These are phyloP conservation scores for Connochaetes taurinus DNA, from an alignment of 2,113 vertebrate genomes.

Conservation along the genomic window DNA sequence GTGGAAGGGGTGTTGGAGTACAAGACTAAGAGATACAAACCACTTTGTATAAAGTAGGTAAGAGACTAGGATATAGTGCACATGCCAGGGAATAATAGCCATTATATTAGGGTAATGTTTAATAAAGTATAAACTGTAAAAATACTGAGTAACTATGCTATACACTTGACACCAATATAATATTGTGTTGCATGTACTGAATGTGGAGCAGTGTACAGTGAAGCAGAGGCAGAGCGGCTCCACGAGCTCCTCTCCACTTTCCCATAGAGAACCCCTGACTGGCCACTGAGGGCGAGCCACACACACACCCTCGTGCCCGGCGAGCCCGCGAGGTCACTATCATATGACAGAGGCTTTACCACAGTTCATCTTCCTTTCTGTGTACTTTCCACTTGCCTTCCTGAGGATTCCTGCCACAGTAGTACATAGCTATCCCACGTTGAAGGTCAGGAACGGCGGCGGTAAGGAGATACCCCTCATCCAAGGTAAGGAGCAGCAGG, in stretches of 20 bases:
- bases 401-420: conserved; percentile 66
- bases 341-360: conserved; percentile 92
- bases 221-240: conserved; percentile 70
- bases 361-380: conserved; percentile 90
- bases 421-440: too few relatives aligned
- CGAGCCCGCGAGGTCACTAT: conserved; percentile 85
- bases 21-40: not conserved
- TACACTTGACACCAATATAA: not conserved
- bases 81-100: not conserved
- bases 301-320: conserved; percentile 55
- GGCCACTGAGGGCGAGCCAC: conserved; percentile 64
- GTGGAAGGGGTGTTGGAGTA: not conserved
- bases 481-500: too few relatives aligned
- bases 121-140: not conserved
- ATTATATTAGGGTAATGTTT: not conserved
- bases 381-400: conserved; percentile 90
- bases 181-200: conserved; percentile 83
- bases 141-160: not conserved
- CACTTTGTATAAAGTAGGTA: not conserved
- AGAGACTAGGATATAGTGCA: not conserved
- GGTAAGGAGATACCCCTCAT: too few relatives aligned
- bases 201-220: conserved; percentile 82
- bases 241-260: conserved; percentile 73
- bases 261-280: conserved; percentile 74
- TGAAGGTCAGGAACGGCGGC: too few relatives aligned